Percentiles rank a stretch among this genome's conserved stretches.
These are phyloP conservation scores for Pinna nobilis DNA, from an alignment of 1,140 invertebrate genomes.

Conservation along the genomic window DNA sequence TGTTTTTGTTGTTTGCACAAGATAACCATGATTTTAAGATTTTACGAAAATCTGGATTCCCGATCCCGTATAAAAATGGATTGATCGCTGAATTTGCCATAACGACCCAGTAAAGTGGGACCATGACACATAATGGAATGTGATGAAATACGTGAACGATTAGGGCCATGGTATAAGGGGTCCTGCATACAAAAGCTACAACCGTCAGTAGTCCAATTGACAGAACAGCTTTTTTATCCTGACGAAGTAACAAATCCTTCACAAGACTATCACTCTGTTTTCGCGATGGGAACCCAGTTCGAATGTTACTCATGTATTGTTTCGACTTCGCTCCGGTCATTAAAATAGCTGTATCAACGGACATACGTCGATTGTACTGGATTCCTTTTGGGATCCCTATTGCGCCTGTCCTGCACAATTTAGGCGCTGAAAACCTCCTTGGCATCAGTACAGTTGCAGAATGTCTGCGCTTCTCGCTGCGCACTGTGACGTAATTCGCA, in stretches of 20 bases:
- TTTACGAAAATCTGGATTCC: constrained; percentile 63
- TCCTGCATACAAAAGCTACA: constrained; percentile 59
- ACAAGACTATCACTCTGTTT: constrained; percentile 61
- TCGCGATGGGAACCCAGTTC: constrained; percentile 42
- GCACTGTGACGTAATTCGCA: too few species aligned
- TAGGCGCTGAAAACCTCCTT: too few species aligned
- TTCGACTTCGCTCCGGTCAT: too few species aligned
- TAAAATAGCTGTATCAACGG: too few species aligned
- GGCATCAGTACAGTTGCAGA: too few species aligned
- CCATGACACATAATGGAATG: constrained; percentile 45
- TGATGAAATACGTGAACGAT: constrained; percentile 46
- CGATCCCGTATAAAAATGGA: constrained; percentile 66
- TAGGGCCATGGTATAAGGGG: constrained; percentile 53
- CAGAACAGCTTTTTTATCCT: constrained; percentile 64
- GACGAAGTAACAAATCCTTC: constrained; percentile 56
- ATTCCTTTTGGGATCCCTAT: too few species aligned
- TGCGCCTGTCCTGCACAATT: too few species aligned
- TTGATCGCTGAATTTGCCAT: constrained; percentile 61
- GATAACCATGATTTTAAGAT: constrained; percentile 51
- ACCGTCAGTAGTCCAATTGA: constrained; percentile 61
- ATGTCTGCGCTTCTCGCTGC: too few species aligned
- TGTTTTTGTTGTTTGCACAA: neutral
- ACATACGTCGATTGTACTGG: too few species aligned
- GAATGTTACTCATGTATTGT: too few species aligned
- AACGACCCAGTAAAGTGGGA: constrained; percentile 57